phyloP scores from a whole-genome alignment of 2,113 vertebrate genomes.

The Prunella fulvescens region DNA sequence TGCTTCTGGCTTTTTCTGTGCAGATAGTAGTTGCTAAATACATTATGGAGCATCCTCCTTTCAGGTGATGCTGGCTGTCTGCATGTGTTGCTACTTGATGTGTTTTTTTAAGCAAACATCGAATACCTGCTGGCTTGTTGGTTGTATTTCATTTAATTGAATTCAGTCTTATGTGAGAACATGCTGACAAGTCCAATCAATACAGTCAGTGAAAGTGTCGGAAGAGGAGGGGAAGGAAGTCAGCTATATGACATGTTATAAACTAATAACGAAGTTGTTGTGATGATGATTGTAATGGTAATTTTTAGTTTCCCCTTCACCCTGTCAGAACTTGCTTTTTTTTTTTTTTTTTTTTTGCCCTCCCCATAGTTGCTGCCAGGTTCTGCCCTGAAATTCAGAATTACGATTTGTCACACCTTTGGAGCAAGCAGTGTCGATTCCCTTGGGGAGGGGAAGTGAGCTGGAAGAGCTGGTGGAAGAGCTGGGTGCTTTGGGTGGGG shows the following conservation, averaged over 20 bases:
- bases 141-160: neutral
- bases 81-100: neutral
- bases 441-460: neutral
- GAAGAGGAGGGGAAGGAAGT: neutral
- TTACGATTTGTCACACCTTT: neutral
- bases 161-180: neutral
- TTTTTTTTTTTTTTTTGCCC: too few species aligned
- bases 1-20: neutral
- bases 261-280: neutral
- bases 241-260: neutral
- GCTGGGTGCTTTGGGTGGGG: slow-evolving; percentile 54
- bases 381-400: slow-evolving; percentile 19
- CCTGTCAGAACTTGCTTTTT: neutral
- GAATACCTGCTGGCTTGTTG: neutral
- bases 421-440: neutral
- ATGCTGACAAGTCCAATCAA: slow-evolving; percentile 13
- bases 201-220: slow-evolving; percentile 20
- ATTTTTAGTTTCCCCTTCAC: neutral
- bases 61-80: neutral
- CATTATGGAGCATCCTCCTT: neutral
- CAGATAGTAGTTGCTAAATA: neutral
- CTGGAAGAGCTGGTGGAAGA: slow-evolving; percentile 49
- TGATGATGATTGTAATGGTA: neutral
- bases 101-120: neutral
- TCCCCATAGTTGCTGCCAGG: neutral